Evolutionary conservation across 2,888 invertebrate species (phyloP).

Genomic region (Lobophora halterata): DNA sequence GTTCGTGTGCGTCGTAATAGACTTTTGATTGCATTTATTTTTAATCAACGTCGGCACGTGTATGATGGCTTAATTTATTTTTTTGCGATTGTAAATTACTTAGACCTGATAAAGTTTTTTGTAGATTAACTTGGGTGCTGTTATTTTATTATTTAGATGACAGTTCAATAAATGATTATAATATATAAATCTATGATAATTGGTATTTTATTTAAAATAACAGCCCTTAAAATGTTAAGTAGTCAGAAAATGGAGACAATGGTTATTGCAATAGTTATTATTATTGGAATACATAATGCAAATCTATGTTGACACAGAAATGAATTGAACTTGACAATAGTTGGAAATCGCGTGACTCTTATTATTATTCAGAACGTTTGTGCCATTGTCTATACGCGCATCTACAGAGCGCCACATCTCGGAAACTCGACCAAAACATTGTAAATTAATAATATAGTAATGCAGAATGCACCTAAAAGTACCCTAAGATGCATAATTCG

Average conservation of each 20-base stretch:
- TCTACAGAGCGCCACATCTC: constrained; percentile 31
- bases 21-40: constrained; percentile 14
- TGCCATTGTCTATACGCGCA: constrained; percentile 42
- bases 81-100: constrained; percentile 1
- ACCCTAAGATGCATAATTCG: constrained; percentile 3
- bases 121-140: constrained; percentile 8
- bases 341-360: constrained; percentile 34
- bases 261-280: no score
- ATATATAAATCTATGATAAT: no score
- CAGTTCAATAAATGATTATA: no score
- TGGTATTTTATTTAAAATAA: no score
- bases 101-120: constrained; percentile 9
- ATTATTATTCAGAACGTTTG: constrained; percentile 37
- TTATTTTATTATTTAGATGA: no score
- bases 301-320: constrained; percentile 19
- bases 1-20: constrained; percentile 12
- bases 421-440: constrained; percentile 5
- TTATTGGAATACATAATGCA: no score
- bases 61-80: constrained; percentile 3
- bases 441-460: constrained; percentile 2
- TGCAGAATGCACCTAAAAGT: neutral
- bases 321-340: constrained; percentile 36
- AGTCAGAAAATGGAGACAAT: no score
- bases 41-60: constrained; percentile 12
- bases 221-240: no score